Percentiles rank a stretch among this genome's conserved stretches.
These are phyloP conservation scores for Zaprionus capensis DNA, from an alignment of 1,140 invertebrate genomes.

Conservation along the genomic window DNA sequence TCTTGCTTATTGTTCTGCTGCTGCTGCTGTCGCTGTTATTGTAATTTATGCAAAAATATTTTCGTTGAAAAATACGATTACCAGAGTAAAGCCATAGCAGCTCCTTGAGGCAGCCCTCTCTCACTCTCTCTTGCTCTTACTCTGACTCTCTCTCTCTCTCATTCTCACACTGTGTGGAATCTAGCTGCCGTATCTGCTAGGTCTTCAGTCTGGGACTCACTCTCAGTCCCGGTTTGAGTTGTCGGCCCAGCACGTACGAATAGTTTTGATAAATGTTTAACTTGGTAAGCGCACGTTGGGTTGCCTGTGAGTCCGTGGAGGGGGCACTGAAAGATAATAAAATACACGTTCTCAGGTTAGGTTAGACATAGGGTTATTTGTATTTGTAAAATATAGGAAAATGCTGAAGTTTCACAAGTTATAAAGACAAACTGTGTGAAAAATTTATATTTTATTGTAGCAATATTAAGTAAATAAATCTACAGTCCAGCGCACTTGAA, in stretches of 20 bases:
- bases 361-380: constrained; percentile 4
- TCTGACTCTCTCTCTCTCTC: neutral
- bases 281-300: constrained; percentile 44
- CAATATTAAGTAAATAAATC: neutral
- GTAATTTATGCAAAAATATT: constrained; percentile 82
- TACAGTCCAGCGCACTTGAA: too few species aligned
- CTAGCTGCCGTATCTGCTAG: constrained; percentile 18
- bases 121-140: neutral
- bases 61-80: constrained; percentile 73
- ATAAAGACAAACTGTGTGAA: neutral
- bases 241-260: constrained; percentile 51
- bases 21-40: constrained; percentile 61
- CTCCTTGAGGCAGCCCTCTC: constrained; percentile 38
- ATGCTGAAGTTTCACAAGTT: neutral
- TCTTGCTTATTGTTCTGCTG: constrained; percentile 75
- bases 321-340: constrained; percentile 59
- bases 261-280: constrained; percentile 61
- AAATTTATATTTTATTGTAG: neutral
- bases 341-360: constrained; percentile 60
- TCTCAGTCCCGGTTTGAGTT: constrained; percentile 11
- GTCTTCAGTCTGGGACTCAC: neutral
- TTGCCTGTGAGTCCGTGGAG: neutral
- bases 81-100: constrained; percentile 27
- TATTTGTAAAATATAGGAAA: neutral
- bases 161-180: neutral